Percentiles rank a stretch among this genome's conserved stretches.
Conservation (phyloP, 1,140 invertebrate genomes). For the Gonatopus flavifemur region DNA sequence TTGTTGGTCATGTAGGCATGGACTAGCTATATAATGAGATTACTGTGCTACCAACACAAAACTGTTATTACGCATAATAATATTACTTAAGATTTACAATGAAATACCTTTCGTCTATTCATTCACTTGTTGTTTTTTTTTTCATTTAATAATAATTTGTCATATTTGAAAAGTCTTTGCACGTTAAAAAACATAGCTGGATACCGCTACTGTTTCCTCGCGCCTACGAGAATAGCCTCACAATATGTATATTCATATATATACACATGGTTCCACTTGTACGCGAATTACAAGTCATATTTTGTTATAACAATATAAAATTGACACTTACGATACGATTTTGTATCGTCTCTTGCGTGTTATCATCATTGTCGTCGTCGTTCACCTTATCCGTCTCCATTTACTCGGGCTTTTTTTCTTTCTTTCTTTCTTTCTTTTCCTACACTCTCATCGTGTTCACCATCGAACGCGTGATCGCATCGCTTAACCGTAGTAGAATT, state of each 20-base stretch:
- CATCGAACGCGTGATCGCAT: not conserved
- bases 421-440: not conserved
- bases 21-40: conserved; percentile 52
- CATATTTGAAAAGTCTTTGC: conserved; percentile 27
- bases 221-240: not conserved
- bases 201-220: conserved; percentile 3
- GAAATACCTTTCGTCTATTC: conserved; percentile 26
- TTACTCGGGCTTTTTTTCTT: not conserved
- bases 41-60: conserved; percentile 44
- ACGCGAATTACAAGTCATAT: no score
- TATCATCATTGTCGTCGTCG: conserved; percentile 21
- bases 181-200: conserved; percentile 18
- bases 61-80: conserved; percentile 21
- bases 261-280: no score
- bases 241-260: no score
- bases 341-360: no score
- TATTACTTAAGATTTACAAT: conserved; percentile 38
- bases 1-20: conserved; percentile 32
- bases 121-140: not conserved
- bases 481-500: conserved; percentile 2
- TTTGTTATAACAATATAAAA: no score
- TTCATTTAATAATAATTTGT: conserved; percentile 3
- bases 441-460: not conserved
- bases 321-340: no score
- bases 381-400: conserved; percentile 21